Evolutionary conservation across 2,888 invertebrate genomes (phyloP).

Genomic region (Sphaeridia pumilis): DNA sequence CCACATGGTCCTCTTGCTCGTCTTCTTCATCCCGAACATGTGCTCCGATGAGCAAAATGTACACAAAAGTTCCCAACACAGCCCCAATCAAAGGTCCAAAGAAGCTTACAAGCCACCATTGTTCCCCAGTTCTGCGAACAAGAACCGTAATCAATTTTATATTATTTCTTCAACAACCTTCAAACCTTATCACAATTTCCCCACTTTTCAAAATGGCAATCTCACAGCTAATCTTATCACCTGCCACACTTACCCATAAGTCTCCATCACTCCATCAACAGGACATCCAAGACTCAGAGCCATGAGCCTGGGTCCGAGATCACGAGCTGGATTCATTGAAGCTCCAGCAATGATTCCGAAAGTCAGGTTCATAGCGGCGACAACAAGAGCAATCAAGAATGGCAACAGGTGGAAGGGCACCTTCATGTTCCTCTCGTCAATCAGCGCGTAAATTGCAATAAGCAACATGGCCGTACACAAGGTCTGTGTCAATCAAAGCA

Average conservation of each 20-base stretch:
- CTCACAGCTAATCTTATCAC: too few species aligned
- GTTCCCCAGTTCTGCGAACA: conserved; percentile 8
- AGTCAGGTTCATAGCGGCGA: conserved; percentile 42
- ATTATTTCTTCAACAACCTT: not conserved
- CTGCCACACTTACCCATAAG: not conserved
- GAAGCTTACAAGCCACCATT: conserved; percentile 28
- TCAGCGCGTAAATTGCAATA: conserved; percentile 42
- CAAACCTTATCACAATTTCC: not conserved
- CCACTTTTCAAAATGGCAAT: not conserved
- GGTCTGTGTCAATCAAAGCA: conserved; percentile 5
- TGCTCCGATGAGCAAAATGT: conserved; percentile 21
- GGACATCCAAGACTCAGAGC: conserved; percentile 44
- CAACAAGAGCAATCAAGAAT: conserved; percentile 41
- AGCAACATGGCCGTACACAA: conserved; percentile 38
- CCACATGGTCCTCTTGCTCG: conserved; percentile 6
- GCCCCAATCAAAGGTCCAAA: conserved; percentile 28
- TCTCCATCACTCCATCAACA: not conserved
- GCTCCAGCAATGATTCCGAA: conserved; percentile 48
- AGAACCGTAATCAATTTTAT: too few species aligned
- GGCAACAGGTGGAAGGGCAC: conserved; percentile 40
- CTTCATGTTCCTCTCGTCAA: conserved; percentile 42
- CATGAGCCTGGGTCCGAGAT: conserved; percentile 47
- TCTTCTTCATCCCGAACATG: conserved; percentile 14
- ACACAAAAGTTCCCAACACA: conserved; percentile 20
- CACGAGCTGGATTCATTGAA: conserved; percentile 50